Conservation (phyloP, 2,888 invertebrate species). For the Folsomia candida region DNA sequence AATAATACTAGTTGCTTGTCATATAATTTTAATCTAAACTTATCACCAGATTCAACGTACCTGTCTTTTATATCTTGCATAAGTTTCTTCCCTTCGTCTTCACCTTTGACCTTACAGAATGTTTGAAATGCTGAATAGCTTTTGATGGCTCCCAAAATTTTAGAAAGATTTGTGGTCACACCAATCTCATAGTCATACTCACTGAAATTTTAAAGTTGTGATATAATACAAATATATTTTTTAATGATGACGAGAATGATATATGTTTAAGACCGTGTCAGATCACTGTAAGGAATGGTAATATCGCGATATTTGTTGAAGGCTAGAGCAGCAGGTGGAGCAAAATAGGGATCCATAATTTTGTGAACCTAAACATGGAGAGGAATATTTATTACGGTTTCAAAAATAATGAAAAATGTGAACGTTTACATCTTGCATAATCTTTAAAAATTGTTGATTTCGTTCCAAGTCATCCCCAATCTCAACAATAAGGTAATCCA, state of each 20-base stretch:
- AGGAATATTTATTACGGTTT: no score
- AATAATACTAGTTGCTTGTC: no score
- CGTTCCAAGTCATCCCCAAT: background rate
- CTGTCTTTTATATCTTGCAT: conserved; percentile 48
- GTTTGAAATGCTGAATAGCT: conserved; percentile 53
- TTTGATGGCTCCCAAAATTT: conserved; percentile 52
- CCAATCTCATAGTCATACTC: conserved; percentile 43
- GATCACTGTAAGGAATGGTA: conserved; percentile 49
- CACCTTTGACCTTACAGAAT: conserved; percentile 50
- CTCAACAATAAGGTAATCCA: conserved; percentile 44
- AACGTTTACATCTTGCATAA: no score
- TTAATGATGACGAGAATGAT: no score
- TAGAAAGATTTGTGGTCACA: conserved; percentile 48
- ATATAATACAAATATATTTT: no score
- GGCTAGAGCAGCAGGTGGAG: background rate
- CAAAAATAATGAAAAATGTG: no score
- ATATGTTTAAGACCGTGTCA: no score
- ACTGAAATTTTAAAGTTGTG: conserved; percentile 45
- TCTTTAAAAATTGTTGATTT: no score
- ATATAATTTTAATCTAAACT: no score
- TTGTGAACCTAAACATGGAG: background rate
- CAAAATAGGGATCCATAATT: background rate
- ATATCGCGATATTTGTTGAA: conserved; percentile 48
- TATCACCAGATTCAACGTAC: conserved; percentile 37
- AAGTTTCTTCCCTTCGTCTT: conserved; percentile 46